phyloP scores from a whole-genome alignment of 2,113 vertebrate species.

The Planiliza haematocheilus region DNA sequence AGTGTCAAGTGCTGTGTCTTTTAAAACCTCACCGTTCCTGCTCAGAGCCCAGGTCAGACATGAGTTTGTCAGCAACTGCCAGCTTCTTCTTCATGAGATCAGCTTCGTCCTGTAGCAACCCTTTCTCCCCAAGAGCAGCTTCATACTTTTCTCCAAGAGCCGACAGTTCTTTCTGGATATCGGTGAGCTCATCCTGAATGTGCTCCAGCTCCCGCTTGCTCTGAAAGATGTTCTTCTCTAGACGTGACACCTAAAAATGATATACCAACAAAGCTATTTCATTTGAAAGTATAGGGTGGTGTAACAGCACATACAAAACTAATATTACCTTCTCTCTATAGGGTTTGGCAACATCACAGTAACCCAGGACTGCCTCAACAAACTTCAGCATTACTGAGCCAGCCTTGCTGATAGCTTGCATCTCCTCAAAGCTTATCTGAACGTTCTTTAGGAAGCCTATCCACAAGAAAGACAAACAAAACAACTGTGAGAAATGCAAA shows the following conservation, averaged over 20 bases:
- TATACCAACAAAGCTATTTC: not conserved
- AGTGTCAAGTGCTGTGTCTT: not conserved
- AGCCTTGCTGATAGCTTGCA: slow-evolving; percentile 94
- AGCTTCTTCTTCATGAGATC: slow-evolving; percentile 95
- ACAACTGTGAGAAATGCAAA: not conserved
- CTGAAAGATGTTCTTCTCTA: slow-evolving; percentile 91
- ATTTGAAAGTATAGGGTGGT: not conserved
- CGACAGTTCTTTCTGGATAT: slow-evolving; percentile 88
- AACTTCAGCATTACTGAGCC: slow-evolving; percentile 97
- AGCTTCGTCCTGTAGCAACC: slow-evolving; percentile 91
- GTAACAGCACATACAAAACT: not conserved
- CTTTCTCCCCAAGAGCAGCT: slow-evolving; percentile 88
- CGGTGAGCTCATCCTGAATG: slow-evolving; percentile 88
- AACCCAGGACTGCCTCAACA: slow-evolving; percentile 93
- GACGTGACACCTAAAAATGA: slow-evolving; percentile 86
- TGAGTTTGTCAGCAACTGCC: slow-evolving; percentile 93
- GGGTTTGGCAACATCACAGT: slow-evolving; percentile 93
- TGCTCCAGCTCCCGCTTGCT: slow-evolving; percentile 89
- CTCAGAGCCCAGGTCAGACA: slow-evolving; percentile 93
- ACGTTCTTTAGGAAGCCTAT: slow-evolving; percentile 90
- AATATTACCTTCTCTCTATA: slow-evolving; percentile 92
- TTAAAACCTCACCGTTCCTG: slow-evolving; percentile 87
- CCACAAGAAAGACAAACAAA: slow-evolving; percentile 56
- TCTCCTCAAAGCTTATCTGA: slow-evolving; percentile 89
- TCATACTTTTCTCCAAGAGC: slow-evolving; percentile 89